Percentiles rank a stretch among this genome's conserved stretches.
Evolutionary conservation across 1,140 invertebrate species (phyloP).

Genomic region (Semibalanus balanoides): DNA sequence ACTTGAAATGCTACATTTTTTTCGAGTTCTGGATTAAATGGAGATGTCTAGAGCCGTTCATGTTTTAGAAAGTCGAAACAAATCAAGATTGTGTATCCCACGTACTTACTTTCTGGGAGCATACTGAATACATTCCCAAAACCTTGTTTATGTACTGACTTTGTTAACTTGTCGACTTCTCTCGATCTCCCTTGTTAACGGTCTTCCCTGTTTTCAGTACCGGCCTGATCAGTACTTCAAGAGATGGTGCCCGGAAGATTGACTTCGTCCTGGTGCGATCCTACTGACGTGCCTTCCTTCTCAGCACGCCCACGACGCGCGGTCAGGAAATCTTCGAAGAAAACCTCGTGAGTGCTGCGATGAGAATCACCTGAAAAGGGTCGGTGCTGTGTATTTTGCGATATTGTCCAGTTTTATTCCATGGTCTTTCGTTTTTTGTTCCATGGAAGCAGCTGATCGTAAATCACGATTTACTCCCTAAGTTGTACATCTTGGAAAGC

Average conservation of each 20-base stretch:
- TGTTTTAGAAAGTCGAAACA: too few species aligned
- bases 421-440: neutral
- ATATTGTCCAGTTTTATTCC: neutral
- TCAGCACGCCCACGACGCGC: neutral
- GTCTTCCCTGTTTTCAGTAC: neutral
- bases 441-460: neutral
- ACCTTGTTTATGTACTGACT: too few species aligned
- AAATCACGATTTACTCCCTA: neutral
- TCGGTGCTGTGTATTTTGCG: neutral
- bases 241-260: neutral
- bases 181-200: too few species aligned
- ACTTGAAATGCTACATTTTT: too few species aligned
- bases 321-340: neutral
- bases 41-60: too few species aligned
- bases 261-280: neutral
- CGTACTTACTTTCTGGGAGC: too few species aligned
- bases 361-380: neutral
- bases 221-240: neutral
- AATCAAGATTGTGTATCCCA: too few species aligned
- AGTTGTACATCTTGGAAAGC: too few species aligned
- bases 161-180: too few species aligned
- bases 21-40: too few species aligned
- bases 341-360: neutral
- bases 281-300: neutral
- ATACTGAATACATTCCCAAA: too few species aligned